A percentile compares a stretch with the other conserved stretches of the same genome.
These are phyloP conservation scores for Lordiphosa clarofinis DNA, from an alignment of 1,140 invertebrate species.

Conservation along the genomic window DNA sequence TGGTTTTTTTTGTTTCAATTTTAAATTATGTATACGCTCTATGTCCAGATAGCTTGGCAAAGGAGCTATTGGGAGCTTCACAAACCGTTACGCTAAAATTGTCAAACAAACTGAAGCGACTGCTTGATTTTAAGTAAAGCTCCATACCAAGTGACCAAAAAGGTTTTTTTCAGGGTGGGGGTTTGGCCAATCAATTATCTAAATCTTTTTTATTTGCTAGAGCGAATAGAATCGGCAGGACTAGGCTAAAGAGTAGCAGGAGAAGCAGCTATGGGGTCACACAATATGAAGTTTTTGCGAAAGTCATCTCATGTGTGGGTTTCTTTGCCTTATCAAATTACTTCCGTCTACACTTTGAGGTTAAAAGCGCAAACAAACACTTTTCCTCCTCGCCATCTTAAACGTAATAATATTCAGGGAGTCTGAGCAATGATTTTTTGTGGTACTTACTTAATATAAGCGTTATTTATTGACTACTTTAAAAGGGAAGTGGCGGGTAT, in stretches of 20 bases:
- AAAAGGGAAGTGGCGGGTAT: background rate
- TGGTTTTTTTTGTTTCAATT: constrained; percentile 31
- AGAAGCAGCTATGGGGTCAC: background rate
- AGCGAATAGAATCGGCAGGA: background rate
- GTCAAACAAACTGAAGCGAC: constrained; percentile 61
- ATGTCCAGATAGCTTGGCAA: constrained; percentile 20
- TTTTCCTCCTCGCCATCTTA: constrained; percentile 36
- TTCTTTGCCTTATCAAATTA: constrained; percentile 36
- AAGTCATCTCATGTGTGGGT: no score
- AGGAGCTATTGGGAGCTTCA: constrained; percentile 32
- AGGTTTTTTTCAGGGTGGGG: constrained; percentile 20
- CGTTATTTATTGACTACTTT: constrained; percentile 58
- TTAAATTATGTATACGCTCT: constrained; percentile 63
- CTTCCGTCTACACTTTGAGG: constrained; percentile 5
- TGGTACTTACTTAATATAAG: constrained; percentile 28
- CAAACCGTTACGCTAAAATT: constrained; percentile 72
- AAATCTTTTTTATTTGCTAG: constrained; percentile 38
- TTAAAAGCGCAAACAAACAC: constrained; percentile 17
- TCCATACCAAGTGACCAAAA: constrained; percentile 15
- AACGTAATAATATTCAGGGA: constrained; percentile 65
- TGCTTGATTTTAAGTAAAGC: constrained; percentile 43
- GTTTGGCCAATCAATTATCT: constrained; percentile 32
- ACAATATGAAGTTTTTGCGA: no score
- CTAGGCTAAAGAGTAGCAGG: background rate
- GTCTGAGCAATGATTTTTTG: constrained; percentile 22